Base-by-base conservation (phyloP, 2,113 vertebrate genomes). In the Paralichthys olivaceus region DNA sequence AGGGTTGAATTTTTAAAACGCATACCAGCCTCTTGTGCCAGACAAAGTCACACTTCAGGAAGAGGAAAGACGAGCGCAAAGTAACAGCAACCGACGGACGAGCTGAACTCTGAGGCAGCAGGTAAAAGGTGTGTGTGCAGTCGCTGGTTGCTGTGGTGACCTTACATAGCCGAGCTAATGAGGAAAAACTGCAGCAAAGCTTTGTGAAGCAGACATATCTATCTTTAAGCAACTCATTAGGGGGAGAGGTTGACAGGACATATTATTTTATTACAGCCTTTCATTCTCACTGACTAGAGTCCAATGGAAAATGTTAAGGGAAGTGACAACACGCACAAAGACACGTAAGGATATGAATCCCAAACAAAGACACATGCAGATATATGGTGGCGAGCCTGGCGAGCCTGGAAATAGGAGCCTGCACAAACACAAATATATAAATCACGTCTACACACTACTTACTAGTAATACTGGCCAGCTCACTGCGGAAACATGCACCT, bases 391-490 rank as follows among this genome's bases (percentile, higher is more conserved):
- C 53, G 77, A 66, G 80, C 80, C 47, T 71, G 59, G 69, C 45
- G 13, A 59, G 60, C 71, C 75, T 28, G 32, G 68, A 74, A 61
- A 23, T 40, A 45, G n/a, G 23, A 49, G 53, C 23, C 9, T 55
- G n/a, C 19, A 15, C 22, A n/a, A 68, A 0, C 34, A 4, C 56
- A 11, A 7, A 43, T 61, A 62, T 13, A 51, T 20, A 64, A 1
- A 32, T 11, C 20, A 6, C 5, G 22, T 64, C 69, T n/a, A 56
- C 56, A 65, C 49, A 65, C 80, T 70, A 90, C 90, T 91, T 91
- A 93, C 91, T 80, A 80, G 83, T 64, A 49, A 65, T 12, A 80
- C 64, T 51, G 65, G 83, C 69, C 47, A 79, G 64, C 43, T 86
- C 64, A 72, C 57, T 76, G 60, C 75, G 0, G 79, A 78, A 66